These are phyloP conservation scores for Sebastes variabilis DNA, from an alignment of 2,797 vertebrate genomes.

Conservation along the genomic window DNA sequence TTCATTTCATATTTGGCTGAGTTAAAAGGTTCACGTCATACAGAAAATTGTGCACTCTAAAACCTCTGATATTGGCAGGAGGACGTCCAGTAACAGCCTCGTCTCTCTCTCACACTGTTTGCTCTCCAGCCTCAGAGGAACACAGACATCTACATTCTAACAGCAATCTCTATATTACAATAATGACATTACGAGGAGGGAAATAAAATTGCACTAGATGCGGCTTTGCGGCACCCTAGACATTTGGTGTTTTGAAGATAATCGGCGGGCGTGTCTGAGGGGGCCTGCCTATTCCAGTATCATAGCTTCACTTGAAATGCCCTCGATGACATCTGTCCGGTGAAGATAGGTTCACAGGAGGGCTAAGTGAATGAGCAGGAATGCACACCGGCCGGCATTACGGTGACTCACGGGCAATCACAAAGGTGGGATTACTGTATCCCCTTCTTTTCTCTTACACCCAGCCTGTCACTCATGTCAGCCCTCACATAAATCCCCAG, in stretches of 20 bases:
- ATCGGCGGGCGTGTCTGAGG: neutral
- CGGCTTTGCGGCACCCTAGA: neutral
- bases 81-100: neutral
- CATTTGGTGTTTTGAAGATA: conserved; percentile 62
- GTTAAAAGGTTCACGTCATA: conserved; percentile 18
- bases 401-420: conserved; percentile 30
- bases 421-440: conserved; percentile 39
- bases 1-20: conserved; percentile 39
- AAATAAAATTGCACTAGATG: conserved; percentile 24
- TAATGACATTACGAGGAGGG: conserved; percentile 7
- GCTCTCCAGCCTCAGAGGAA: conserved; percentile 1
- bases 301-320: conserved; percentile 34
- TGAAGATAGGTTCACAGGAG: conserved; percentile 31
- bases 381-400: neutral
- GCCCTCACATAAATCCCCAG: conserved; percentile 17
- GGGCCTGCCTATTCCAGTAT: conserved; percentile 21
- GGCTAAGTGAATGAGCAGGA: conserved; percentile 25
- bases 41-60: conserved; percentile 1
- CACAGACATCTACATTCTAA: conserved; percentile 5
- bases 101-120: neutral
- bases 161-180: conserved; percentile 16
- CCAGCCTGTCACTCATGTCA: conserved; percentile 28
- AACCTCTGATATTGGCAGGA: neutral
- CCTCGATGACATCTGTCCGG: conserved; percentile 36
- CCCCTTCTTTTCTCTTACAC: conserved; percentile 9